These are phyloP conservation scores for Volucella inanis DNA, from an alignment of 2,888 invertebrate genomes.

Conservation along the genomic window DNA sequence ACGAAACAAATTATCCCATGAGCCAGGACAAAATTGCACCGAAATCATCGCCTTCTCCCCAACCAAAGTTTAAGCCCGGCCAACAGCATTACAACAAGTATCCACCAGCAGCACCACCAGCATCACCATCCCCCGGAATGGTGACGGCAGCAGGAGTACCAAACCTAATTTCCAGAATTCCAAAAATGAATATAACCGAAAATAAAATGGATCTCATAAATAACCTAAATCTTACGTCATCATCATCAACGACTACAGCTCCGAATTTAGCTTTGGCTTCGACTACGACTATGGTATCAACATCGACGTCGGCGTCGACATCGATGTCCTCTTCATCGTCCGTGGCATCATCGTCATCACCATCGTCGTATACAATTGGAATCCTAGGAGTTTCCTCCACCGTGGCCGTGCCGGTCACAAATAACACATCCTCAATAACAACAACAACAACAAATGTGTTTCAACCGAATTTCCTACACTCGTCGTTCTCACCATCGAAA, in stretches of 20 bases:
- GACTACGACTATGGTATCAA: constrained; percentile 73
- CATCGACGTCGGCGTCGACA: constrained; percentile 75
- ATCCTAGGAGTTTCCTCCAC: constrained; percentile 51
- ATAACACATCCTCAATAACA: constrained; percentile 52
- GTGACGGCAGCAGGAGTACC: constrained; percentile 41
- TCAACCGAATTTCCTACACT: constrained; percentile 64
- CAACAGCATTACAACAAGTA: constrained; percentile 65
- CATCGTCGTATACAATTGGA: constrained; percentile 59
- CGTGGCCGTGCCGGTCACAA: constrained; percentile 16
- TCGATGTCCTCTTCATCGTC: constrained; percentile 64
- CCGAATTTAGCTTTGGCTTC: constrained; percentile 14
- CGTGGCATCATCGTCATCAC: constrained; percentile 54
- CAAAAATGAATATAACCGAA: constrained; percentile 83
- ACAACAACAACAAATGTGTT: constrained; percentile 65
- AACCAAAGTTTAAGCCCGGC: constrained; percentile 76
- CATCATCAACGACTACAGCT: constrained; percentile 74
- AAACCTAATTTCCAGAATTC: constrained; percentile 71
- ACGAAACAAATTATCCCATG: constrained; percentile 76
- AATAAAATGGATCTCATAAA: constrained; percentile 82
- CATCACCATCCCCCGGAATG: too few relatives aligned
- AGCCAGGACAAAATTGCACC: constrained; percentile 75
- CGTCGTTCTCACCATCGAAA: constrained; percentile 69
- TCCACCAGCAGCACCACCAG: constrained; percentile 42
- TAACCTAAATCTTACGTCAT: constrained; percentile 78
- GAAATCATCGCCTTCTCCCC: constrained; percentile 49